Conservation (phyloP, 2,888 invertebrate genomes). For the Therioaphis trifolii region DNA sequence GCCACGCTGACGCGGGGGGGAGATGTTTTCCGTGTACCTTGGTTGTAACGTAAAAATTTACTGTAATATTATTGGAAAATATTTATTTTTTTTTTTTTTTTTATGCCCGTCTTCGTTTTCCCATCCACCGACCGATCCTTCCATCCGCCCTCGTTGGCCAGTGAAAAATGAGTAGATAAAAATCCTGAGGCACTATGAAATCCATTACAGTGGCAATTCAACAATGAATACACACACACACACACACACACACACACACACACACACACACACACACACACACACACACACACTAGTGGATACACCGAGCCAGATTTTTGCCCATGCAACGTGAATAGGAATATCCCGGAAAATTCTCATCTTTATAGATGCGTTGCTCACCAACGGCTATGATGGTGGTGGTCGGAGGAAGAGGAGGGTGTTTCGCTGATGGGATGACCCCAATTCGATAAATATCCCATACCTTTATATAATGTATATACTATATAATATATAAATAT, state of each 20-base stretch:
- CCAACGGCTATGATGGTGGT: no score
- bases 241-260: no score
- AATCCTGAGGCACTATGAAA: slow-evolving; percentile 35
- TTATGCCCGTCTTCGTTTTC: not conserved
- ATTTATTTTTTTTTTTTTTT: slow-evolving; percentile 4
- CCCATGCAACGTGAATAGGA: slow-evolving; percentile 14
- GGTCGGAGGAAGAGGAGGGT: no score
- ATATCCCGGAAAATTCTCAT: slow-evolving; percentile 44
- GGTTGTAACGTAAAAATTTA: slow-evolving; percentile 32
- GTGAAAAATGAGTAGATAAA: slow-evolving; percentile 16
- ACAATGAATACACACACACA: slow-evolving; percentile 21
- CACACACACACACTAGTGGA: no score
- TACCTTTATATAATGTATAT: no score
- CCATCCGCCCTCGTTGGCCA: not conserved
- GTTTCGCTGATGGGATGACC: slow-evolving; percentile 11
- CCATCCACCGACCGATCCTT: not conserved
- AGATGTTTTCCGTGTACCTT: slow-evolving; percentile 33
- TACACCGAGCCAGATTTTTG: slow-evolving; percentile 9
- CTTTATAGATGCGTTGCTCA: slow-evolving; percentile 18
- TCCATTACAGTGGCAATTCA: slow-evolving; percentile 44
- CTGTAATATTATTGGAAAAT: slow-evolving; percentile 30
- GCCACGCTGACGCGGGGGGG: not conserved
- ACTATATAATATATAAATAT: no score
- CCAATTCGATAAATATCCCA: slow-evolving; percentile 18
- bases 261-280: no score